Evolutionary conservation across 1,140 invertebrate species (phyloP).

Genomic region (Euura lappo): DNA sequence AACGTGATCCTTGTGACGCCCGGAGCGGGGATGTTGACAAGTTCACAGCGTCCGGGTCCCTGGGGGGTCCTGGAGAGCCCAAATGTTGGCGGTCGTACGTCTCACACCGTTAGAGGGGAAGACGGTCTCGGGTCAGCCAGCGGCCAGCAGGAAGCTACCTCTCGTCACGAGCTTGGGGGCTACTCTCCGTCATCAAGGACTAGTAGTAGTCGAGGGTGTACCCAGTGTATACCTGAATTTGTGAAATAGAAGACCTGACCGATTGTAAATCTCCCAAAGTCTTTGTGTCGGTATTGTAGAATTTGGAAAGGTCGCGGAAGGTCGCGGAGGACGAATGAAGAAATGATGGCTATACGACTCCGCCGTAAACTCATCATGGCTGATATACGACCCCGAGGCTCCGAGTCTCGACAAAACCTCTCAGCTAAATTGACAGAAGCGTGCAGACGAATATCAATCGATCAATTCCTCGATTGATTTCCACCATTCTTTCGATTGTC

Average conservation of each 20-base stretch:
- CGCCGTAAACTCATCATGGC: not conserved
- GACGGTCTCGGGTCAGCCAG: not conserved
- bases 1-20: not conserved
- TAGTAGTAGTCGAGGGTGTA: too few relatives aligned
- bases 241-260: not conserved
- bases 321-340: not conserved
- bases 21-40: not conserved
- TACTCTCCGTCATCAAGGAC: too few relatives aligned
- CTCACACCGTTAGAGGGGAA: not conserved
- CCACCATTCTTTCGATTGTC: too few relatives aligned
- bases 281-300: not conserved
- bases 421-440: not conserved
- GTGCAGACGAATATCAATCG: not conserved
- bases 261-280: not conserved
- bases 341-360: conserved; percentile 1
- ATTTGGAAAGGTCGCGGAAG: not conserved
- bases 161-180: too few relatives aligned
- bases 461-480: too few relatives aligned
- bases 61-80: not conserved
- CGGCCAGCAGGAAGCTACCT: too few relatives aligned
- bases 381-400: not conserved
- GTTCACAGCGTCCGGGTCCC: not conserved
- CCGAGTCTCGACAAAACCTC: not conserved
- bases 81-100: conserved; percentile 1
- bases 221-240: too few relatives aligned